Evolutionary conservation across 2,797 vertebrate genomes (phyloP).

Genomic region (Perodicticus potto): DNA sequence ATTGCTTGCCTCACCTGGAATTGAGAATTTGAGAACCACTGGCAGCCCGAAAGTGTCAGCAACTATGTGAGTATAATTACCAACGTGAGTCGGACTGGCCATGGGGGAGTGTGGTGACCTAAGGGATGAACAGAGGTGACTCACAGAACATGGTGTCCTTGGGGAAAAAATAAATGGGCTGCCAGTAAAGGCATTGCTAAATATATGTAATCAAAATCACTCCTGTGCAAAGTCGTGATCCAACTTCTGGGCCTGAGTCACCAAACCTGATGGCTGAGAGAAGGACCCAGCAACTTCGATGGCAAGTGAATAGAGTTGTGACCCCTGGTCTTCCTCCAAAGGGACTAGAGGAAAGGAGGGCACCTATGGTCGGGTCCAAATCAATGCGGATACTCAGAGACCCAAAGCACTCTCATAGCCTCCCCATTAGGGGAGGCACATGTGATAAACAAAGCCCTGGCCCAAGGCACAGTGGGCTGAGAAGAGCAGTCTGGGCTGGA

Average conservation of each 20-base stretch:
- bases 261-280: not conserved
- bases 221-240: not conserved
- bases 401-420: not conserved
- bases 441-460: not conserved
- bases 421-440: not conserved
- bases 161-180: not conserved
- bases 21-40: not conserved
- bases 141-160: slow-evolving; percentile 31
- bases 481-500: not conserved
- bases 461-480: not conserved
- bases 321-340: not conserved
- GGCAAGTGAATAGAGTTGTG: not conserved
- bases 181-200: not conserved
- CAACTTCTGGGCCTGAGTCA: slow-evolving; percentile 21
- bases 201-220: not conserved
- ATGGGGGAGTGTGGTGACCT: not conserved
- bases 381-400: not conserved
- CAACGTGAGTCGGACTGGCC: not conserved
- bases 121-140: not conserved
- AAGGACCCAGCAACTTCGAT: not conserved
- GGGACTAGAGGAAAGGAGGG: not conserved
- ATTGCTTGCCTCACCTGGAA: not conserved
- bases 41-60: not conserved
- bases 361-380: not conserved
- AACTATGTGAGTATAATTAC: not conserved